phyloP scores from a whole-genome alignment of 2,113 vertebrate genomes.

The Carlito syrichta region DNA sequence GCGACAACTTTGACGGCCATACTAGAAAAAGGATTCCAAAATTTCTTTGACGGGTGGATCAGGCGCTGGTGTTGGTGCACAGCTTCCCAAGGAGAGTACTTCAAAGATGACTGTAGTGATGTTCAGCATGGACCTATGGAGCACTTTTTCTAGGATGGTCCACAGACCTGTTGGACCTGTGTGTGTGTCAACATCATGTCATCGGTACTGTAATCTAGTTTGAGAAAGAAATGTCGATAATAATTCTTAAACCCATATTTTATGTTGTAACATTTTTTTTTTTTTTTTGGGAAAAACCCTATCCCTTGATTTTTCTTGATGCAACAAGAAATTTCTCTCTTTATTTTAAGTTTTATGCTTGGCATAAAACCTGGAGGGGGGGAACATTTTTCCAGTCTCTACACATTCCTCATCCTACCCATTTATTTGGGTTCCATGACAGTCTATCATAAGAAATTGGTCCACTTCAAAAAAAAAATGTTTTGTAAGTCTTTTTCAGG shows the following conservation, averaged over 20 bases:
- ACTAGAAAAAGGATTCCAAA: no score
- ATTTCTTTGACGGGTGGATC: no score
- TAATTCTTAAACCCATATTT: neutral
- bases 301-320: neutral
- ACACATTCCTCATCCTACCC: no score
- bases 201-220: neutral
- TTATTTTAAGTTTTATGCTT: neutral
- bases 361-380: neutral
- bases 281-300: no score
- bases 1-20: no score
- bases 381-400: neutral
- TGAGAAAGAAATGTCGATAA: neutral
- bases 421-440: neutral
- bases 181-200: neutral
- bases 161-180: no score
- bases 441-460: neutral
- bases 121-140: no score
- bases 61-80: no score
- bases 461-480: neutral
- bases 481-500: neutral
- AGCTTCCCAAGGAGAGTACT: no score
- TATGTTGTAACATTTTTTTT: neutral
- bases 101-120: no score
- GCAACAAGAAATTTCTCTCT: neutral
- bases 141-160: no score